Conservation (phyloP, 2,113 vertebrate genomes). For the Talpa occidentalis region DNA sequence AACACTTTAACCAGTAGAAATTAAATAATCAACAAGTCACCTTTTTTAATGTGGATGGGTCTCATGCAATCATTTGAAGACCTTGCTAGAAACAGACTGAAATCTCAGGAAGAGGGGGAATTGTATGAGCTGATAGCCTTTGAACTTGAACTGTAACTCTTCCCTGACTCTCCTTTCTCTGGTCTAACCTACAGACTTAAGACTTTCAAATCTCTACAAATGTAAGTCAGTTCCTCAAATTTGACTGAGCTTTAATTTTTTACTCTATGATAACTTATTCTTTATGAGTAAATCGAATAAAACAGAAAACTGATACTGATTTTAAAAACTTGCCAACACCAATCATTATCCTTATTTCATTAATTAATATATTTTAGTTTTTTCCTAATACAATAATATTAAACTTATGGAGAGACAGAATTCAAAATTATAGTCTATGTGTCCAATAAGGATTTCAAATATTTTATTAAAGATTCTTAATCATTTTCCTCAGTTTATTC, state of each 20-base stretch:
- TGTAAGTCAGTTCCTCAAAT: not conserved
- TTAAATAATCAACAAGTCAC: not conserved
- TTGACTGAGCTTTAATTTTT: too few species aligned
- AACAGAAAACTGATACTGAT: not conserved
- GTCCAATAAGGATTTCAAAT: not conserved
- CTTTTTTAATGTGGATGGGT: not conserved
- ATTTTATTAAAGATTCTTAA: not conserved
- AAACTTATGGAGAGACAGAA: not conserved
- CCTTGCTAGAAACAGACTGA: not conserved
- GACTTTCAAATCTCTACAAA: not conserved
- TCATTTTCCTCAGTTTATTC: conserved; percentile 15
- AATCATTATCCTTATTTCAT: not conserved
- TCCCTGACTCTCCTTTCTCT: not conserved
- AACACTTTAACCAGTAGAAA: not conserved
- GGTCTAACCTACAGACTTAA: not conserved
- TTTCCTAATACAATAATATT: not conserved
- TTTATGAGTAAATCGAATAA: not conserved
- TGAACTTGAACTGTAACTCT: not conserved
- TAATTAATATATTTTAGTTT: not conserved
- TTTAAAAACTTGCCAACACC: not conserved
- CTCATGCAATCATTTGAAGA: not conserved
- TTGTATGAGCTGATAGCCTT: not conserved
- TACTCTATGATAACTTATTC: not conserved
- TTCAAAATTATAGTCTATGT: not conserved
- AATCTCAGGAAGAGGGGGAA: not conserved